Evolutionary conservation across 1,140 invertebrate species (phyloP).

Genomic region (Mya arenaria): DNA sequence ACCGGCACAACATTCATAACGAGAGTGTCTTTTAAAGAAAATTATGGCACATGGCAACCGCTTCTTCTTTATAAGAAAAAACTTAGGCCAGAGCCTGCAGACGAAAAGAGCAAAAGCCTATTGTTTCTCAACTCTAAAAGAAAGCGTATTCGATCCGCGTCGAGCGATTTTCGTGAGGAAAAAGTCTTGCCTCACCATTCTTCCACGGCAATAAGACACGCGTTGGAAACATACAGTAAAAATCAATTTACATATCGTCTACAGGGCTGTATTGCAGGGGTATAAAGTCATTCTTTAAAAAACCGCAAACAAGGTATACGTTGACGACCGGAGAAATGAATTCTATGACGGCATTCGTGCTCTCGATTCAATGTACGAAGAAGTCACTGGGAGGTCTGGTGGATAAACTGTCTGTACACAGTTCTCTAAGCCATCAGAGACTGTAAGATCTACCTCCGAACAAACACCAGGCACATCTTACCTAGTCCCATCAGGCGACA

Average conservation of each 20-base stretch:
- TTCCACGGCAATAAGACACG: not conserved
- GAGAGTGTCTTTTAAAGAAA: not conserved
- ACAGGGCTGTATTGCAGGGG: not conserved
- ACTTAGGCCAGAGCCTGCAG: not conserved
- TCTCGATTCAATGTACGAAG: not conserved
- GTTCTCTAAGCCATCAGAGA: not conserved
- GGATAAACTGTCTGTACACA: not conserved
- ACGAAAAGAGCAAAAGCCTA: not conserved
- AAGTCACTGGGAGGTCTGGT: not conserved
- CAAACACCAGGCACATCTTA: not conserved
- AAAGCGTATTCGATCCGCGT: not conserved
- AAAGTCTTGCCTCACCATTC: not conserved
- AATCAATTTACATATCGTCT: not conserved
- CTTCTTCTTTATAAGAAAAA: not conserved
- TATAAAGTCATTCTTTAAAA: not conserved
- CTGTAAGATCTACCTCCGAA: not conserved
- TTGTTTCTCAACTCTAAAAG: constrained; percentile 1
- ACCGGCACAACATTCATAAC: too few relatives aligned
- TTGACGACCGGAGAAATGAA: too few relatives aligned
- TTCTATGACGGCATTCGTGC: too few relatives aligned
- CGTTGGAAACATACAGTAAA: not conserved
- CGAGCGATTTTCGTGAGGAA: not conserved
- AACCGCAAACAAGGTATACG: too few relatives aligned
- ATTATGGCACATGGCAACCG: not conserved
- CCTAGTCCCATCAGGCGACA: not conserved